A percentile compares a stretch with the other conserved stretches of the same genome.
phyloP scores from a whole-genome alignment of 2,888 invertebrate genomes.

The Girardia tigrina region DNA sequence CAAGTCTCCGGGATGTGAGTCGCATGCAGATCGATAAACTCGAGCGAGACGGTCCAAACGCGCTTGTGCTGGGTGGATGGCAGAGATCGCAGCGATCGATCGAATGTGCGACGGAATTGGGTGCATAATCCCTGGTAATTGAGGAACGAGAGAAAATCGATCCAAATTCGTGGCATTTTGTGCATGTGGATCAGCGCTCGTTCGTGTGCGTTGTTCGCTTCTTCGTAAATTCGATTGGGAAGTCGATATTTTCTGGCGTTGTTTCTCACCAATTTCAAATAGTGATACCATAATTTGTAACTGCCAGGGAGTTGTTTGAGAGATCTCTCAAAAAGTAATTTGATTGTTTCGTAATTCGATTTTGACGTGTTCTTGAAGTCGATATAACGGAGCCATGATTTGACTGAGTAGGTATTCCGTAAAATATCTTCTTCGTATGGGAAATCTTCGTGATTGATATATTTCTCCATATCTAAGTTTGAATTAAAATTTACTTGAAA shows the following conservation, averaged over 20 bases:
- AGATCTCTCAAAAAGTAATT: conserved; percentile 87
- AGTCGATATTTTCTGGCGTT: conserved; percentile 72
- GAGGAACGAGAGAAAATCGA: conserved; percentile 85
- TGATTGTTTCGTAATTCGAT: conserved; percentile 61
- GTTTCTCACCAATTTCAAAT: conserved; percentile 68
- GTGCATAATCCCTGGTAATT: conserved; percentile 77
- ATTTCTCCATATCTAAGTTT: too few relatives aligned
- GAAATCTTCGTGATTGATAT: conserved; percentile 78
- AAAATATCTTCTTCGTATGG: conserved; percentile 97
- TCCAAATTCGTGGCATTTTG: conserved; percentile 99
- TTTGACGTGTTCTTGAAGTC: conserved; percentile 70
- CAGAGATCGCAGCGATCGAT: conserved; percentile 79
- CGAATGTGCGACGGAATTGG: conserved; percentile 76
- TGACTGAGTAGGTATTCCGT: conserved; percentile 86
- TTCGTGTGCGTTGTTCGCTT: conserved; percentile 90
- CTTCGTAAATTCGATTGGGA: conserved; percentile 63
- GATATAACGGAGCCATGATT: conserved; percentile 92
- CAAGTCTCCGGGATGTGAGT: conserved; percentile 79
- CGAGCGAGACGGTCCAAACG: conserved; percentile 88
- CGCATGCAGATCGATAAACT: conserved; percentile 67
- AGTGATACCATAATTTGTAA: conserved; percentile 92
- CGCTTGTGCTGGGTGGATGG: conserved; percentile 94
- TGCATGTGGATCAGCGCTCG: conserved; percentile 93
- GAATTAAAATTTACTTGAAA: too few relatives aligned
- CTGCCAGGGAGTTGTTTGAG: conserved; percentile 84